phyloP scores from a whole-genome alignment of 2,797 vertebrate genomes.

The Pyrocephalus nanus region DNA sequence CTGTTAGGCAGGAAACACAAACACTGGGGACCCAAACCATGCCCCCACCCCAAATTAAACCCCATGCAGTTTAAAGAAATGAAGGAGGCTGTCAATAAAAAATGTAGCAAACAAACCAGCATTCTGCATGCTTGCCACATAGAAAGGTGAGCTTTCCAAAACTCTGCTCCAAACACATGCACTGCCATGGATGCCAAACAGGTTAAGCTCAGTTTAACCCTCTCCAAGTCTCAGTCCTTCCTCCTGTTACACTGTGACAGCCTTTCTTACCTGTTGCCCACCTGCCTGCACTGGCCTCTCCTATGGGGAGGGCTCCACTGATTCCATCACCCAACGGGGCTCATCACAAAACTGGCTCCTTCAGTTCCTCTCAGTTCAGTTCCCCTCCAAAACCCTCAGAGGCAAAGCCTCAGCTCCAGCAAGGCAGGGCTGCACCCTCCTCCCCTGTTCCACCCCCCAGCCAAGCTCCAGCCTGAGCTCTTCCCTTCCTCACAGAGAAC shows the following conservation, averaged over 20 bases:
- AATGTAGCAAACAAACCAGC: not conserved
- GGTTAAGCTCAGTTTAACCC: not conserved
- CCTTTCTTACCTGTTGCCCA: not conserved
- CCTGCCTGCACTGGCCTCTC: not conserved
- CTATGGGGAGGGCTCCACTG: not conserved
- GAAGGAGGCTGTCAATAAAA: not conserved
- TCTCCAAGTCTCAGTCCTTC: not conserved
- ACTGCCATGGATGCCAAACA: rapidly evolving
- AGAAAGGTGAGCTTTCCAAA: not conserved
- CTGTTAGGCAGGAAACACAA: not conserved
- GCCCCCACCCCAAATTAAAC: not conserved
- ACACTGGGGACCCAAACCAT: not conserved
- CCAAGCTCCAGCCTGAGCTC: not conserved
- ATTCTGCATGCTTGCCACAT: not conserved
- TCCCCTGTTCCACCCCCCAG: not conserved
- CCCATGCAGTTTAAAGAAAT: not conserved
- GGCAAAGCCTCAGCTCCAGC: not conserved
- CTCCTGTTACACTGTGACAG: not conserved
- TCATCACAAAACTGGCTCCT: not conserved
- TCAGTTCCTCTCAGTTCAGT: not conserved
- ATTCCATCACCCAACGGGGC: not conserved
- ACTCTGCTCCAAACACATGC: not conserved
- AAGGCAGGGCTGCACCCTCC: not conserved
- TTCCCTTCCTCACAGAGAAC: not conserved
- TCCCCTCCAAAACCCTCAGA: not conserved